phyloP scores from a whole-genome alignment of 64 coral and sea anemone species.

The Montipora cactus region DNA sequence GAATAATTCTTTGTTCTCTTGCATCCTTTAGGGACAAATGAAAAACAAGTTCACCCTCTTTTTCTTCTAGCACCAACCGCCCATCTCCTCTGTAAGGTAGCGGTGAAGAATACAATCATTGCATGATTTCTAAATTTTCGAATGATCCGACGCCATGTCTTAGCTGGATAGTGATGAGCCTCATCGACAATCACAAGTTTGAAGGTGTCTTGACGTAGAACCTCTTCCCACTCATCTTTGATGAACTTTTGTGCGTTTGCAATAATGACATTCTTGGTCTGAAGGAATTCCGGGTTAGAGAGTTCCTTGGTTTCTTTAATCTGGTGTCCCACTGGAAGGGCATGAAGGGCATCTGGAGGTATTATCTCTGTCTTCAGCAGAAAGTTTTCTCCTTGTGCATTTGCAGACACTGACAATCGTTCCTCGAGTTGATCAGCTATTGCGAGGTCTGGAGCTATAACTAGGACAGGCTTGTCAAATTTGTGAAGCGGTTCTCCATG shows the following conservation, averaged over 20 bases:
- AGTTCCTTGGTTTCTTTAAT: not conserved
- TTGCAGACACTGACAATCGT: not conserved
- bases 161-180: constrained; percentile 41
- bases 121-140: not conserved
- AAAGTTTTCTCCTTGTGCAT: not conserved
- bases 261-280: constrained; percentile 12
- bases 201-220: constrained; percentile 18
- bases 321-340: not conserved
- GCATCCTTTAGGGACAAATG: not conserved
- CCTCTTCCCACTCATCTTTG: not conserved
- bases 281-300: not conserved
- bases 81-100: constrained; percentile 28
- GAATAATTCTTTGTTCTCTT: constrained; percentile 18
- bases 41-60: not conserved
- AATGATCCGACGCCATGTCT: constrained; percentile 47
- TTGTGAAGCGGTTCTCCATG: too few species aligned
- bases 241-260: constrained; percentile 56
- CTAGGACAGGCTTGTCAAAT: constrained; percentile 50
- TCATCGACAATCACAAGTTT: constrained; percentile 62
- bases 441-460: not conserved
- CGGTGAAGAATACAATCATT: constrained; percentile 55
- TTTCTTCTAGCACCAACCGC: not conserved
- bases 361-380: constrained; percentile 8
- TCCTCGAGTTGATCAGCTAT: constrained; percentile 28
- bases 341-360: not conserved